Evolutionary conservation across 2,888 invertebrate genomes (phyloP), one percentile per base, ranked within the genome.

Genomic region (Chrysina gloriosa): DNA sequence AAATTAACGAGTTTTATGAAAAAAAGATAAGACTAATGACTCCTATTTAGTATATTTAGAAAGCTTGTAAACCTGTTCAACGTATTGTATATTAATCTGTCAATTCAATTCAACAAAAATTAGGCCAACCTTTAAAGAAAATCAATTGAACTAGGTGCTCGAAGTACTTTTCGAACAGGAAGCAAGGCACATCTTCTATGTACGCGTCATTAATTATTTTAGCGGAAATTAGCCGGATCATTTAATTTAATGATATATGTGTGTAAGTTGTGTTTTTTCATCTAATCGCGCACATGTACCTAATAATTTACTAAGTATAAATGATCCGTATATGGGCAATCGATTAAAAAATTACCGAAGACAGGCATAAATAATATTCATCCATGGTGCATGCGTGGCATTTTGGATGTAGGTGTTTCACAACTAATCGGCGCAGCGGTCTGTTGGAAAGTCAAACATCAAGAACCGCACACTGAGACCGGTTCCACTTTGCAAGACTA

Each of bases 381-480:
- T 65, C 42, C 39, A 61, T 63, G 27, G 65, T 52, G 61, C 65
- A 67, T 67, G 70, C 68, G 70, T 70, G 70, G 67, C 68, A 70
- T 61, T 70, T 68, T 56, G 63, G 27, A 65, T 65, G 70, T 70
- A 74, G 76, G 74, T 72, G 75, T 78, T 78, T 78, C 77, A 73
- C 76, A 78, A 77, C 70, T 67, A 71, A 74, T 76, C 76, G 70
- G 73, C 74, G 73, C 72, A 16, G 56, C 25, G 25, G 36, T 16
- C 27, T 27, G 58, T 27, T 42, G 50, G 64, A 64, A 64, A 64
- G 76, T 70, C 42, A 61, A 61, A 61, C 58, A 61, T 61, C 58
- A 21, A 42, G 58, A 61, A 72, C 75, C 74, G 76, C 76, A 76
- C 74, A 75, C 73, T 76, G 77, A 75, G 77, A 79, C 78, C 77